Conservation (phyloP, 2,888 invertebrate genomes). For the Parnassius smintheus region DNA sequence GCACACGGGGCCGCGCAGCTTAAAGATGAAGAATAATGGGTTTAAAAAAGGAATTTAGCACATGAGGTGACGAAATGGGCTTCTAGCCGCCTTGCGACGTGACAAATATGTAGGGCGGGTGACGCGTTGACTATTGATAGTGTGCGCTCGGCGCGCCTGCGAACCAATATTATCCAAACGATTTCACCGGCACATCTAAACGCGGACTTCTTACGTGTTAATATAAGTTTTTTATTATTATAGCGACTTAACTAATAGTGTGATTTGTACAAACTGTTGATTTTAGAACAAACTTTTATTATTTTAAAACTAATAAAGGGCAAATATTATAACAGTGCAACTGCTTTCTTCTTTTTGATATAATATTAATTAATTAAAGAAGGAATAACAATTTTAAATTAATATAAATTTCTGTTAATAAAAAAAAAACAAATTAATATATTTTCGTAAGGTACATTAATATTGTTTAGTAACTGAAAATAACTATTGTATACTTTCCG, state of each 20-base stretch:
- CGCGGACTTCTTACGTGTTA: neutral
- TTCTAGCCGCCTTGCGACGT: conserved; percentile 52
- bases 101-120: conserved; percentile 65
- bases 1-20: conserved; percentile 39
- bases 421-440: neutral
- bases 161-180: neutral
- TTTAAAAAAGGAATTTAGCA: conserved; percentile 64
- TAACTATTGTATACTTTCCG: neutral
- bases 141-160: conserved; percentile 33
- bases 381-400: neutral
- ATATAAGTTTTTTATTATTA: neutral
- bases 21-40: conserved; percentile 51
- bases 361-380: no score
- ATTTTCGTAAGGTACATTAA: neutral
- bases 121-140: conserved; percentile 69
- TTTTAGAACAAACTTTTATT: no score
- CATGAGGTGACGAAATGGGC: conserved; percentile 62
- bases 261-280: no score
- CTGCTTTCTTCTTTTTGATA: no score
- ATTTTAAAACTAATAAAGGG: no score
- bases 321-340: no score
- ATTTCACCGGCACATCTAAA: neutral
- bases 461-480: neutral
- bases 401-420: neutral
- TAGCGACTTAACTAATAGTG: no score